Evolutionary conservation across 2,113 vertebrate species (phyloP), one percentile per base, ranked within the genome.

Genomic region (Greenwoodochromis staneri): DNA sequence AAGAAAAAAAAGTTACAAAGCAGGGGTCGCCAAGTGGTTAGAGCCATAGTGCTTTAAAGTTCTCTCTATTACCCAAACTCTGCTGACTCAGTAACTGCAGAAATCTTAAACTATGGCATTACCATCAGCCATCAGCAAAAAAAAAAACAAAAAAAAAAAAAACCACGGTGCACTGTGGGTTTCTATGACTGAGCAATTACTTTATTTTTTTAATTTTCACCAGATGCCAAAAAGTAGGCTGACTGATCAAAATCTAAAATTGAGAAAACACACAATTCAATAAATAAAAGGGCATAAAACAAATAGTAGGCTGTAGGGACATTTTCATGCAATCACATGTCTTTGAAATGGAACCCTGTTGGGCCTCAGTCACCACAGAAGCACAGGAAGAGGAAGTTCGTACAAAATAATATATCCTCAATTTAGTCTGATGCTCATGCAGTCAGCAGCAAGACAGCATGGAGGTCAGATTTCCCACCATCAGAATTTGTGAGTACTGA

Each of bases 291-390:
- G 1, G 21, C 53, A 55, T 24, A 0, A 55, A 55, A 55, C 53
- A 55, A 13, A 55, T 12, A 24, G 0, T 55, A 55, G 53, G 0
- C 21, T 55, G 0, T 7, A 55, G 11, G 4, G 53, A 1, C 2
- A 6, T 54, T 54, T 54, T 21, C 9, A 3, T 6, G 19, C 51
- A 53, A 6, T 53, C 0, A 10, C 51, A 10, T 53, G 51, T 11
- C 0, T 6, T 5, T 21, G 3, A 57, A 8, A 57, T 29, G 3
- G 55, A 57, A 29, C 55, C 55, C 55, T 17, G 55, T 59, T 29
- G 55, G 66, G 66, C n/a, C 38, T 71, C 66, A 16, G 66, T 42
- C 38, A 71, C 66, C n/a, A 42, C 66, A 2, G 34, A 69, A 38
- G 0, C 66, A 59, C 19, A 69, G 66, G 66, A 71, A 71, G 66